Conservation (phyloP, 2,888 invertebrate genomes). For the Chymomyza caudatula region DNA sequence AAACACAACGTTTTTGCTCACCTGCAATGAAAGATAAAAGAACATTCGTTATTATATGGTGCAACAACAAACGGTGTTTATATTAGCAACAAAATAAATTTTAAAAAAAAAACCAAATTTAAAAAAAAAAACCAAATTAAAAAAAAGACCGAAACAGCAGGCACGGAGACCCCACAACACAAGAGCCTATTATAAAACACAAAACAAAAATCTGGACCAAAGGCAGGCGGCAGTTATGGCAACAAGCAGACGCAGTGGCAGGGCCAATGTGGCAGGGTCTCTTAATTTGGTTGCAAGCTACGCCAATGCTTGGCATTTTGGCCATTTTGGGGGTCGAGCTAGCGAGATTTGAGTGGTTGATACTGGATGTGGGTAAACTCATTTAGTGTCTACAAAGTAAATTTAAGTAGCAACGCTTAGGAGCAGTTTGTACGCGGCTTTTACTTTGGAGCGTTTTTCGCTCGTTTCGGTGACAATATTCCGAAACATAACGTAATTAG, state of each 20-base stretch:
- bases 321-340: not conserved
- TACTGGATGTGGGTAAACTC: constrained; percentile 19
- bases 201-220: not conserved
- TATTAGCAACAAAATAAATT: constrained; percentile 21
- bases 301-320: constrained; percentile 47
- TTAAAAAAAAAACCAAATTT: constrained; percentile 12
- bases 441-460: not conserved
- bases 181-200: constrained; percentile 58
- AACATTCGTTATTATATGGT: constrained; percentile 10
- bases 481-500: constrained; percentile 49
- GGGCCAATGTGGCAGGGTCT: constrained; percentile 11
- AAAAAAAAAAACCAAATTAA: constrained; percentile 12
- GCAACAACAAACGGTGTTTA: constrained; percentile 18
- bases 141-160: not conserved
- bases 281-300: constrained; percentile 49
- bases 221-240: not conserved
- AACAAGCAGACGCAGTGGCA: not conserved
- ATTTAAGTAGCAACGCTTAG: constrained; percentile 31
- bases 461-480: constrained; percentile 4
- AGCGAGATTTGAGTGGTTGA: not conserved
- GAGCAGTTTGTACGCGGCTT: not conserved
- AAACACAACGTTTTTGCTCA: constrained; percentile 30
- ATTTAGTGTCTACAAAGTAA: constrained; percentile 27
- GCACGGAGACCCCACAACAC: constrained; percentile 3
- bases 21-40: constrained; percentile 45